Conservation (phyloP, 2,888 invertebrate species). For the Melanargia galathea region DNA sequence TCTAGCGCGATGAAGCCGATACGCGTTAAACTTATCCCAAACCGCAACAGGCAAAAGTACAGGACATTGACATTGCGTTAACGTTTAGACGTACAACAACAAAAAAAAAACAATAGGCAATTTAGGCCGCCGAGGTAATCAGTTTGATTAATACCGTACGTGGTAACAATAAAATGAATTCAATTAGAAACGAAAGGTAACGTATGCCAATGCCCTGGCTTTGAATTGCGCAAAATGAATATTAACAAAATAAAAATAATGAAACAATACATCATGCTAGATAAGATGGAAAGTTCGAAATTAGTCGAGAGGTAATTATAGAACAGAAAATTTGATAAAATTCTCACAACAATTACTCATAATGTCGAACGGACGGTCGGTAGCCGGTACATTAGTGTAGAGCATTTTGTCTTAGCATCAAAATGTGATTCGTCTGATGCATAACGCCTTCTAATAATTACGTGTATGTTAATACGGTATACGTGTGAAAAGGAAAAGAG, state of each 20-base stretch:
- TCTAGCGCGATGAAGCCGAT: slow-evolving; percentile 49
- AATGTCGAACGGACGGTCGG: slow-evolving; percentile 70
- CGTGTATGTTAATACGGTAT: slow-evolving; percentile 78
- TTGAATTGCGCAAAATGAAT: slow-evolving; percentile 81
- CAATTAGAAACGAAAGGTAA: slow-evolving; percentile 79
- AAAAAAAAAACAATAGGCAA: slow-evolving; percentile 80
- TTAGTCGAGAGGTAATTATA: slow-evolving; percentile 72
- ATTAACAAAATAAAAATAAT: slow-evolving; percentile 58
- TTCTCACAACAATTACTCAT: slow-evolving; percentile 74
- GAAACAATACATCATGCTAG: slow-evolving; percentile 80
- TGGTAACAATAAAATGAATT: slow-evolving; percentile 79
- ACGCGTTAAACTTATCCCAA: slow-evolving; percentile 52
- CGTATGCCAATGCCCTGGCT: slow-evolving; percentile 96
- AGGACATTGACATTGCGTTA: slow-evolving; percentile 86
- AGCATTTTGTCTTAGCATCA: slow-evolving; percentile 73
- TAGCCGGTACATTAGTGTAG: slow-evolving; percentile 63
- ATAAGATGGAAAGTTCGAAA: slow-evolving; percentile 78
- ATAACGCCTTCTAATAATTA: slow-evolving; percentile 75
- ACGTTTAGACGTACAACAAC: slow-evolving; percentile 67
- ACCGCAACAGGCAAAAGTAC: slow-evolving; percentile 80
- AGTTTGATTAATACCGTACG: slow-evolving; percentile 80
- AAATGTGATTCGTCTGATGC: slow-evolving; percentile 74
- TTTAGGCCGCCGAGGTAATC: slow-evolving; percentile 78
- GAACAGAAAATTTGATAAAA: slow-evolving; percentile 72
- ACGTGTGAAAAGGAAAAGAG: slow-evolving; percentile 80